phyloP scores from a whole-genome alignment of 2,113 vertebrate genomes.

The human region GRCh38 chr2:62625501-62626000 shows the following conservation, averaged over 20 bases:
- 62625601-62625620: background rate
- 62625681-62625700: conserved; percentile 27
- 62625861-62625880: background rate
- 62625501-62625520: conserved; percentile 55
- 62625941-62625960: background rate
- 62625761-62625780: background rate
- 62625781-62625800: background rate
- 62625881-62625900: background rate
- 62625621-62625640: conserved; percentile 13
- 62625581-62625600: conserved; percentile 53
- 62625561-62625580: conserved; percentile 40
- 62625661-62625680: conserved; percentile 16
- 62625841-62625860: background rate
- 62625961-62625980: background rate
- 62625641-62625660: conserved; percentile 13
- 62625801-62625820: background rate
- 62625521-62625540: conserved; percentile 66
- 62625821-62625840: background rate
- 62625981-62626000: background rate
- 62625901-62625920: conserved; percentile 16
- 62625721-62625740: background rate
- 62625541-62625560: conserved; percentile 9
- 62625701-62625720: conserved; percentile 43
- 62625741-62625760: background rate
- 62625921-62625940: background rate